phyloP scores from a whole-genome alignment of 2,888 invertebrate genomes.

The Eupelmus urozonus region DNA sequence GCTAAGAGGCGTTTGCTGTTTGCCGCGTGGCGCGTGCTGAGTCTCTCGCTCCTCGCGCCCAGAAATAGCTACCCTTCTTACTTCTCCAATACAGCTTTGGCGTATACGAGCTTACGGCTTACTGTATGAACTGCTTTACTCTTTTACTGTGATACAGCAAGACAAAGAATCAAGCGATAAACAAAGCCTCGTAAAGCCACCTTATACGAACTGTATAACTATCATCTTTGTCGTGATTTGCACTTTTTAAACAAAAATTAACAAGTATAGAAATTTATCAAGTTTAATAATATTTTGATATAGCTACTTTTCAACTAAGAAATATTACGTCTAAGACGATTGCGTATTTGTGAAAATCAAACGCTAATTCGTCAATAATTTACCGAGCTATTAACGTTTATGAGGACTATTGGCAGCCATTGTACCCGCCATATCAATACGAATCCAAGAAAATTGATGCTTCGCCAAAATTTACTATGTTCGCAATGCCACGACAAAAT shows the following conservation, averaged over 20 bases:
- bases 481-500: neutral
- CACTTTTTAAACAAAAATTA: too few relatives aligned
- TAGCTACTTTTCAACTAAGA: neutral
- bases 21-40: slow-evolving; percentile 69
- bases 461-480: slow-evolving; percentile 26
- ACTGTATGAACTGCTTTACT: slow-evolving; percentile 11
- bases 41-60: slow-evolving; percentile 69
- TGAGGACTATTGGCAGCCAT: slow-evolving; percentile 54
- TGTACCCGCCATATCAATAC: slow-evolving; percentile 3
- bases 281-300: neutral
- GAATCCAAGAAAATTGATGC: slow-evolving; percentile 21
- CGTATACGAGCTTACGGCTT: neutral
- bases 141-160: slow-evolving; percentile 9
- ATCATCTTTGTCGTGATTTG: too few relatives aligned
- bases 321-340: neutral
- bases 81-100: slow-evolving; percentile 63
- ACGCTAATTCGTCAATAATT: slow-evolving; percentile 53
- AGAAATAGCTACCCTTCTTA: slow-evolving; percentile 77
- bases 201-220: neutral
- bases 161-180: slow-evolving; percentile 37
- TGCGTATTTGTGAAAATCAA: neutral
- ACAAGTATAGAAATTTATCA: too few relatives aligned
- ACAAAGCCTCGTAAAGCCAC: slow-evolving; percentile 22
- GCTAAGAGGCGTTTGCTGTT: slow-evolving; percentile 73
- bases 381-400: slow-evolving; percentile 55